Percentiles rank a stretch among this genome's conserved stretches.
These are phyloP conservation scores for Anagyrus pseudococci DNA, from an alignment of 2,888 invertebrate genomes.

Conservation along the genomic window DNA sequence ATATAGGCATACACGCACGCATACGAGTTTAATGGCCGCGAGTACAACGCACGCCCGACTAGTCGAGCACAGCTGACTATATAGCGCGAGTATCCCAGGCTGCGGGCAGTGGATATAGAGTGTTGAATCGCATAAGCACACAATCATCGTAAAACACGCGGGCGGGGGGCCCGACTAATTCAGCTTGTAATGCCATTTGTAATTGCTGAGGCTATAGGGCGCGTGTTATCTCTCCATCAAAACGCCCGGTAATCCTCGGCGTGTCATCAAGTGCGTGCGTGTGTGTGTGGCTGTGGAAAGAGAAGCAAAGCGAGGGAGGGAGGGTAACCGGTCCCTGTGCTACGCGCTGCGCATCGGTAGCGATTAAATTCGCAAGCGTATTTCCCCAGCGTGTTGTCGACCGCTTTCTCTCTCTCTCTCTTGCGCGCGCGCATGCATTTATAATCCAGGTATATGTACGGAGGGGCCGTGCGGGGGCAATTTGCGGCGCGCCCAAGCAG, in stretches of 20 bases:
- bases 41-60: too few relatives aligned
- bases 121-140: slow-evolving; percentile 17
- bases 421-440: slow-evolving; percentile 3
- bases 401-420: too few relatives aligned
- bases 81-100: neutral
- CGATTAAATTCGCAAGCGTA: slow-evolving; percentile 49
- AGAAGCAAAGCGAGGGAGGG: too few relatives aligned
- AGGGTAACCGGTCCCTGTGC: too few relatives aligned
- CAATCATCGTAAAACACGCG: slow-evolving; percentile 29
- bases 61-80: neutral
- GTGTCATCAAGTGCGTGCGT: neutral
- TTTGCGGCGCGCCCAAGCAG: slow-evolving; percentile 38
- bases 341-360: slow-evolving; percentile 8
- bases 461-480: slow-evolving; percentile 37
- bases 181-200: slow-evolving; percentile 26
- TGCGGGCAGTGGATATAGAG: neutral
- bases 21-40: too few relatives aligned
- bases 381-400: slow-evolving; percentile 55
- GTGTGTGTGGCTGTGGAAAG: too few relatives aligned
- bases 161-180: slow-evolving; percentile 1
- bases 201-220: too few relatives aligned
- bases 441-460: neutral
- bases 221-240: slow-evolving; percentile 32
- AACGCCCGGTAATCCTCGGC: neutral
- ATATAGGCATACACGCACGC: too few relatives aligned